Conservation (phyloP, 2,113 vertebrate species). For the Dromas ardeola region DNA sequence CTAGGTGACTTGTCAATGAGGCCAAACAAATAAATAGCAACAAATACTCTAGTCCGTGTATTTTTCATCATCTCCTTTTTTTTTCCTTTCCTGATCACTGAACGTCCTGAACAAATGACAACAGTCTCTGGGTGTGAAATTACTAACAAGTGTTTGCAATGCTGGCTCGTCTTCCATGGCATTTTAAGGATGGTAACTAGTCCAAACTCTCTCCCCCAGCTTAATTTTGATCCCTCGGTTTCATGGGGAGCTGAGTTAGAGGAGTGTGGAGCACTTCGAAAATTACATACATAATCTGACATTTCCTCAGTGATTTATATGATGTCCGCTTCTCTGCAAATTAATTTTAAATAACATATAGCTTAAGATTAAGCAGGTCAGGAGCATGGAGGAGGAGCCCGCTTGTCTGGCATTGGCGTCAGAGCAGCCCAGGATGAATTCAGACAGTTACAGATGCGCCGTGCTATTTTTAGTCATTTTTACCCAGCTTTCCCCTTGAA, state of each 20-base stretch:
- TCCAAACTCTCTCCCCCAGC: not conserved
- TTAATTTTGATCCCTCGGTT: not conserved
- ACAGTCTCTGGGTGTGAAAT: not conserved
- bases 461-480: slow-evolving; percentile 6
- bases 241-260: not conserved
- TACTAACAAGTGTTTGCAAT: not conserved
- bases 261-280: not conserved
- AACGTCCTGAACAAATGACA: not conserved
- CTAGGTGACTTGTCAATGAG: not conserved
- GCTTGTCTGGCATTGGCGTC: not conserved
- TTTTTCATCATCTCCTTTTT: not conserved
- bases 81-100: not conserved
- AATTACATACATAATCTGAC: not conserved
- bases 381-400: not conserved
- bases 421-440: not conserved
- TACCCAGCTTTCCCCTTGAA: not conserved
- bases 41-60: not conserved
- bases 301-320: not conserved
- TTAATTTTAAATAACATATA: slow-evolving; percentile 1
- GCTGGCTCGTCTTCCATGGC: not conserved
- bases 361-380: not conserved
- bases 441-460: not conserved
- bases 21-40: not conserved
- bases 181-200: not conserved
- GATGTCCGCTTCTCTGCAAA: not conserved